A percentile compares a stretch with the other conserved stretches of the same genome.
These are phyloP conservation scores for Agapostemon virescens DNA, from an alignment of 2,888 invertebrate species.

Conservation along the genomic window DNA sequence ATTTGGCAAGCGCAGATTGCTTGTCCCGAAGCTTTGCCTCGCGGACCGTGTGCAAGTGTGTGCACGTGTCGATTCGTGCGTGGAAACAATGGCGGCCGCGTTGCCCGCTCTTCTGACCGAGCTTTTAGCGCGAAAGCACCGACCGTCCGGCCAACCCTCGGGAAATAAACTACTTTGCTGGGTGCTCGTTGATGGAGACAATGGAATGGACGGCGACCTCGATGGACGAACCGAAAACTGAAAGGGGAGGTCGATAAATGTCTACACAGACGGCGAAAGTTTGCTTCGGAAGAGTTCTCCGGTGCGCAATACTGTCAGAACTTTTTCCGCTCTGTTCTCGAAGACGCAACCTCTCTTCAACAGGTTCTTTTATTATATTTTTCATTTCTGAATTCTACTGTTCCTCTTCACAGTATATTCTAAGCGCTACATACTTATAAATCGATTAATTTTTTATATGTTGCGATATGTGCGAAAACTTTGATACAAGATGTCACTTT, in stretches of 20 bases:
- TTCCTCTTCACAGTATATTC: too few relatives aligned
- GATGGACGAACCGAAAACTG: conserved; percentile 22
- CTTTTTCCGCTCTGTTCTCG: neutral
- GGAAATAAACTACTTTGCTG: conserved; percentile 61
- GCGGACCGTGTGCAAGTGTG: neutral
- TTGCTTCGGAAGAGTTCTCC: neutral
- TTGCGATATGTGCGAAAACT: too few relatives aligned
- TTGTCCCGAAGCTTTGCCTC: conserved; percentile 9
- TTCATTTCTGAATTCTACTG: neutral
- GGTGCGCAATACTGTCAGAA: neutral
- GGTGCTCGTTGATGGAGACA: conserved; percentile 53
- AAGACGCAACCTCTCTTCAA: neutral
- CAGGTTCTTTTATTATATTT: neutral
- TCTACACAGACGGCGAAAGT: conserved; percentile 21
- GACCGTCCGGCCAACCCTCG: conserved; percentile 44
- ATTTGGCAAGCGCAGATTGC: conserved; percentile 11
- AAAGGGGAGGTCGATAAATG: conserved; percentile 2
- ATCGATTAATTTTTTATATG: too few relatives aligned
- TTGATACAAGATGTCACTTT: too few relatives aligned
- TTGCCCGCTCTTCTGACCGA: conserved; percentile 30
- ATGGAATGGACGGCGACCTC: conserved; percentile 36
- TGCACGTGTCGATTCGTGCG: conserved; percentile 4
- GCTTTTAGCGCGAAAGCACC: conserved; percentile 41
- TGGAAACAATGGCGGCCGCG: conserved; percentile 43
- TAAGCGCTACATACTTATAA: too few relatives aligned